A percentile compares a stretch with the other conserved stretches of the same genome.
These are phyloP conservation scores for Periplaneta americana DNA, from an alignment of 1,140 invertebrate species.

Conservation along the genomic window DNA sequence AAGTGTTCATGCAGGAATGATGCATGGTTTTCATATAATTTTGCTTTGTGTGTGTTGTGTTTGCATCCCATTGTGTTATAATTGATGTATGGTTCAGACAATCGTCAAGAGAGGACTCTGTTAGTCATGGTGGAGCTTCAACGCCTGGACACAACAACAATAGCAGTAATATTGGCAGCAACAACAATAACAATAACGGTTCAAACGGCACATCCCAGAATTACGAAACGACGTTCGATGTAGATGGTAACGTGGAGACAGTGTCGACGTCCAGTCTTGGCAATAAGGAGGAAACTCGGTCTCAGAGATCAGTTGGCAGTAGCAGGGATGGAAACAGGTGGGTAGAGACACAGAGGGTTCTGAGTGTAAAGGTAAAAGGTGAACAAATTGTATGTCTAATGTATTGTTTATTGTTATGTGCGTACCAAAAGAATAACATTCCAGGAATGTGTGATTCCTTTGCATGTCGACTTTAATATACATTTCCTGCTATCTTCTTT, in stretches of 20 bases:
- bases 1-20: neutral
- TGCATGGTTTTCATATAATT: neutral
- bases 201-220: constrained; percentile 47
- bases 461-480: too few species aligned
- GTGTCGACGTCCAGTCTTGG: constrained; percentile 37
- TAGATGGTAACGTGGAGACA: constrained; percentile 78
- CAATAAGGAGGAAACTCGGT: constrained; percentile 57
- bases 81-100: constrained; percentile 14
- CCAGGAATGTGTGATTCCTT: too few species aligned
- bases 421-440: too few species aligned
- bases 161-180: constrained; percentile 1
- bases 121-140: constrained; percentile 1
- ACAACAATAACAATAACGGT: neutral
- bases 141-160: neutral
- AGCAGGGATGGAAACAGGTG: constrained; percentile 64
- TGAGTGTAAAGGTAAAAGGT: too few species aligned
- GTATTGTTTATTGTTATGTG: too few species aligned
- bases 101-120: constrained; percentile 15
- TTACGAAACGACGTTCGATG: constrained; percentile 77
- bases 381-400: too few species aligned
- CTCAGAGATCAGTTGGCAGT: constrained; percentile 50
- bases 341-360: too few species aligned
- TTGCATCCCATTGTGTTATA: neutral
- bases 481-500: too few species aligned
- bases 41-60: constrained; percentile 1